A percentile compares a stretch with the other conserved stretches of the same genome.
Evolutionary conservation across 2,888 invertebrate genomes (phyloP).

Genomic region (Cosmopolites sordidus): DNA sequence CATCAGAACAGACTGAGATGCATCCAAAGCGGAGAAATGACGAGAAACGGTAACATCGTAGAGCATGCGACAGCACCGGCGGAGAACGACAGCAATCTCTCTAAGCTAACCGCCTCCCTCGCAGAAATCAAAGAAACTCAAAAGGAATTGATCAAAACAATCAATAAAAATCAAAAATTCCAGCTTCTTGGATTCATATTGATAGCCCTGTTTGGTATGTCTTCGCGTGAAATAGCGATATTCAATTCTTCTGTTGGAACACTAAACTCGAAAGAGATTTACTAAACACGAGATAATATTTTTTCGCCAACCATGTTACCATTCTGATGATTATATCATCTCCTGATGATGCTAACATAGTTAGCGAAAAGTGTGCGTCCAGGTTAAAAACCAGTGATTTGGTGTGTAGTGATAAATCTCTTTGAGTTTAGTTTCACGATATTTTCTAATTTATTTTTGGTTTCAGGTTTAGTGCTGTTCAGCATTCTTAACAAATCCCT

Average conservation of each 20-base stretch:
- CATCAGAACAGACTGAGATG: slow-evolving; percentile 73
- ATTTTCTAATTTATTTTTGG: background rate
- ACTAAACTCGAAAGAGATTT: too few relatives aligned
- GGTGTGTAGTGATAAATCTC: too few relatives aligned
- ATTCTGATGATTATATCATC: too few relatives aligned
- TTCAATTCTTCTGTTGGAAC: too few relatives aligned
- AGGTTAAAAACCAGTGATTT: background rate
- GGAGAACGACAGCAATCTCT: slow-evolving; percentile 35
- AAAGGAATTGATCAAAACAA: slow-evolving; percentile 49
- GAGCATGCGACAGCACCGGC: slow-evolving; percentile 1
- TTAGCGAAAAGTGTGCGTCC: too few relatives aligned
- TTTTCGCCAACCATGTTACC: too few relatives aligned
- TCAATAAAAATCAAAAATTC: slow-evolving; percentile 51
- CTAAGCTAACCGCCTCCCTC: slow-evolving; percentile 38
- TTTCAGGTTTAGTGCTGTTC: slow-evolving; percentile 5
- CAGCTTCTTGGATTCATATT: slow-evolving; percentile 53
- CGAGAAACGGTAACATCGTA: slow-evolving; percentile 39
- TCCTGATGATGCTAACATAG: too few relatives aligned
- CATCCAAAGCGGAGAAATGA: slow-evolving; percentile 49
- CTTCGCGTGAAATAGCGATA: too few relatives aligned
- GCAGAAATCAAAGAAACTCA: slow-evolving; percentile 49
- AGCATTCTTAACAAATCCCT: slow-evolving; percentile 2
- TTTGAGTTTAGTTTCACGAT: too few relatives aligned
- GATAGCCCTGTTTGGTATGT: slow-evolving; percentile 41
- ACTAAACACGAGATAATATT: too few relatives aligned